Evolutionary conservation across 1,140 invertebrate genomes (phyloP), one percentile per base, ranked within the genome.

Genomic region (Neodiprion pinetum): DNA sequence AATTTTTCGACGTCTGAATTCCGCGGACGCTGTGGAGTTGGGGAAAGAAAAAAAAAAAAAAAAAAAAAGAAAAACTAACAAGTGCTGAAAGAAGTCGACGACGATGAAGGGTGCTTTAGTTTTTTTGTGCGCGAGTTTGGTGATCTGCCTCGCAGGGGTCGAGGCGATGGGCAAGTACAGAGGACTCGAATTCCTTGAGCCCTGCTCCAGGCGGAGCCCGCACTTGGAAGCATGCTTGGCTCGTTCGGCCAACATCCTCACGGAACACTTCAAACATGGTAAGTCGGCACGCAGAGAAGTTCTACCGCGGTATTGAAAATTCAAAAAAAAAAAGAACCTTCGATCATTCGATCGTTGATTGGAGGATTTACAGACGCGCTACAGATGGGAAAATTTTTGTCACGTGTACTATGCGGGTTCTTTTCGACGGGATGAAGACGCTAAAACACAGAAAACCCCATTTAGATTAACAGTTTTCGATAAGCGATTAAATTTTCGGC

Each of bases 211-310:
- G 79, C 86, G 87, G 68, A 93, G 94, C 81, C 91, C 92, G 1
- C 88, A 92, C n/a, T 86, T 95, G 1, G 94, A 96, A 78, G 88
- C 90, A 10, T 96, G 95, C 79, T 86, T 96, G 7, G 89, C 91
- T 14, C 90, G 91, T 75, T 93, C 93, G 21, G 93, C 93, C 74
- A 95, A 95, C 82, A 89, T 90, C 72, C 89, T 96, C 40, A 90
- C 93, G 1, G 90, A 92, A 71, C 90, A 92, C 78, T 91, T 95
- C 74, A 91, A 92, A 74, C 77, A 85, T 74, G 91, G 92, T 90
- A 78, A 85, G 80, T 49, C 12, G 28, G 5, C 28, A 2, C 0
- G 28, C 28, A 40, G 28, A 40, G 28, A 40, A 40, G 28, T 40
- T 40, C 28, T 40, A 40, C 28, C 28, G 28, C 28, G 23, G 72